Percentiles rank a stretch among this genome's conserved stretches.
Evolutionary conservation across 2,797 vertebrate genomes (phyloP).

Genomic region (Gambelia wislizenii): DNA sequence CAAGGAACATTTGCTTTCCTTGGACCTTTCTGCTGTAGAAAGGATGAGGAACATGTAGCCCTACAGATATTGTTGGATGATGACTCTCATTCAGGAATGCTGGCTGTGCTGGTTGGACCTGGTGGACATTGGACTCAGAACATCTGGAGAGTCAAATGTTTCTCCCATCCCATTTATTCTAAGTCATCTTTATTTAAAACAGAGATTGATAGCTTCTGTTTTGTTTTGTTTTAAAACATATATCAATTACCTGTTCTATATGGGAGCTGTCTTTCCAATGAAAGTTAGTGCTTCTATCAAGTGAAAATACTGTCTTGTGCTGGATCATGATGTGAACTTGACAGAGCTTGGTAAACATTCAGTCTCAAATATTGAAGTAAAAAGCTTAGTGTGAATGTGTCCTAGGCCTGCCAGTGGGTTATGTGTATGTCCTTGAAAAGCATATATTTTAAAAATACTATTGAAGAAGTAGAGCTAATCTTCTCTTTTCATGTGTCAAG

Average conservation of each 20-base stretch:
- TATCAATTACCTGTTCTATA: neutral
- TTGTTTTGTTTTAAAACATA: neutral
- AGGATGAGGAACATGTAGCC: too few species aligned
- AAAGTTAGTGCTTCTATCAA: neutral
- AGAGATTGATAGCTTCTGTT: neutral
- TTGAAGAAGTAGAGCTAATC: conserved; percentile 2
- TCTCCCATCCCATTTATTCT: neutral
- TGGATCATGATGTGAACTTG: neutral
- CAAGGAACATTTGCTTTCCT: neutral
- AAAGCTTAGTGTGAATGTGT: neutral
- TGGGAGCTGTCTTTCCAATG: neutral
- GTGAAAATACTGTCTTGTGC: neutral
- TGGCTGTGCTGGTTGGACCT: too few species aligned
- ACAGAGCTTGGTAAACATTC: neutral
- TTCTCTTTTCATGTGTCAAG: conserved; percentile 19
- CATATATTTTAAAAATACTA: neutral
- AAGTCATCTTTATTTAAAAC: neutral
- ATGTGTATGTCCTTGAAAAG: conserved; percentile 18
- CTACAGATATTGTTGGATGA: too few species aligned
- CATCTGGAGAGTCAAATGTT: too few species aligned
- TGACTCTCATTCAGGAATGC: too few species aligned
- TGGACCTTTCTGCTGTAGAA: neutral
- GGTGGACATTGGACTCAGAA: too few species aligned
- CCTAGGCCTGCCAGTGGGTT: neutral
- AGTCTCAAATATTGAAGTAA: neutral